Percentiles rank a stretch among this genome's conserved stretches.
Evolutionary conservation across 2,113 vertebrate species (phyloP).

Genomic region (Steatornis caripensis): DNA sequence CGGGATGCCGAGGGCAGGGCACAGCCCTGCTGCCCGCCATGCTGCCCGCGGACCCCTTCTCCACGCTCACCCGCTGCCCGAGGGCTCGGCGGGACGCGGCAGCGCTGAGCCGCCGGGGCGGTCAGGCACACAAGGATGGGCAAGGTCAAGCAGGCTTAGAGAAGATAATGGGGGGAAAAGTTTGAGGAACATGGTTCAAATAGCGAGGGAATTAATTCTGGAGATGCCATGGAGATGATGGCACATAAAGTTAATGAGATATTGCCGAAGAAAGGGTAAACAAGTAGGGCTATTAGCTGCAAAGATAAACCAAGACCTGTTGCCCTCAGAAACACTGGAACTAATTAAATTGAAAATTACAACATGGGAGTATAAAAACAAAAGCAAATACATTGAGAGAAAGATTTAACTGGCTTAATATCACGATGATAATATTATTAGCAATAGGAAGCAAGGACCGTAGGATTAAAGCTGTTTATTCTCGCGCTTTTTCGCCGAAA

Average conservation of each 20-base stretch:
- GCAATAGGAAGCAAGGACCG: background rate
- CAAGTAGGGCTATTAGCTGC: conserved; percentile 75
- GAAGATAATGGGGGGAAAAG: background rate
- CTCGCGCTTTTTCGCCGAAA: background rate
- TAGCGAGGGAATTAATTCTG: conserved; percentile 59
- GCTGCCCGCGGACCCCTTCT: too few species aligned
- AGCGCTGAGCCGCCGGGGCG: accelerated
- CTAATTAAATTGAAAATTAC: conserved; percentile 79
- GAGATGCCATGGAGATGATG: conserved; percentile 48
- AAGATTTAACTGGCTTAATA: conserved; percentile 68
- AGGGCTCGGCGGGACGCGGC: background rate
- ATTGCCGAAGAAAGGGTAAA: conserved; percentile 69
- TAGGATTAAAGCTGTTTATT: conserved; percentile 45
- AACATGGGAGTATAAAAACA: conserved; percentile 51
- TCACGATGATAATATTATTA: conserved; percentile 60
- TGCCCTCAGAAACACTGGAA: conserved; percentile 57
- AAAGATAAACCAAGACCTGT: conserved; percentile 68
- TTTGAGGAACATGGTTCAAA: background rate
- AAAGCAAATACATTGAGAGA: conserved; percentile 46
- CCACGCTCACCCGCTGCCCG: too few species aligned
- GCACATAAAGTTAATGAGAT: conserved; percentile 79
- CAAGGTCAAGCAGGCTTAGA: background rate
- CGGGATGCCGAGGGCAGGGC: background rate
- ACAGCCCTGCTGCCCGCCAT: background rate
- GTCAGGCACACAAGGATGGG: background rate